Evolutionary conservation across 2,797 vertebrate species (phyloP).

Genomic region (Platyrinchus mystaceus): DNA sequence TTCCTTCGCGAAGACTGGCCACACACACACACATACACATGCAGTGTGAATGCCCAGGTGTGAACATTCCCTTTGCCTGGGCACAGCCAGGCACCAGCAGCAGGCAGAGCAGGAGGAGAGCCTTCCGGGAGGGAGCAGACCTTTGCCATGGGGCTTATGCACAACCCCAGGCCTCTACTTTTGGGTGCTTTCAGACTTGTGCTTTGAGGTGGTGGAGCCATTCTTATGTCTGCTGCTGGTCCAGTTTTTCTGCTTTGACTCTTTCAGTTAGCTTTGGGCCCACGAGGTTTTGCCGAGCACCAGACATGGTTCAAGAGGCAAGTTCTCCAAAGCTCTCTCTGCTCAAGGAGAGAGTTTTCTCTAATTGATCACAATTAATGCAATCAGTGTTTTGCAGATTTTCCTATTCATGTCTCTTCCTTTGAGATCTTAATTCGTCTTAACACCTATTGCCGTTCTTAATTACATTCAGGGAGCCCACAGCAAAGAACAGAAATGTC

Average conservation of each 20-base stretch:
- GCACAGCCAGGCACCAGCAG: not conserved
- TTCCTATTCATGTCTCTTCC: not conserved
- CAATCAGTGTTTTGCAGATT: constrained; percentile 4
- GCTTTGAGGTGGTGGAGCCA: not conserved
- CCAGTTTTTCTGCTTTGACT: not conserved
- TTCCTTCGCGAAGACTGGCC: too few relatives aligned
- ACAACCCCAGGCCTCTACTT: not conserved
- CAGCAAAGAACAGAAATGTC: not conserved
- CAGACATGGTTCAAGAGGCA: not conserved
- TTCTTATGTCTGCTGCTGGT: not conserved
- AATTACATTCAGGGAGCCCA: constrained; percentile 20
- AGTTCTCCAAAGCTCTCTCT: not conserved
- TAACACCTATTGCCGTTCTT: constrained; percentile 7
- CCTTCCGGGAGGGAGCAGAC: not conserved
- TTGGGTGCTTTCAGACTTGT: rapidly evolving
- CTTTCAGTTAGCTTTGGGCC: not conserved
- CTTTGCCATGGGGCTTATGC: not conserved
- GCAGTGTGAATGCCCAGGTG: not conserved
- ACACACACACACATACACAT: rapidly evolving
- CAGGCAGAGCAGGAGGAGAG: not conserved
- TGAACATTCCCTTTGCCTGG: not conserved
- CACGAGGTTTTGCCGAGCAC: not conserved
- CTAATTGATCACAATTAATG: not conserved
- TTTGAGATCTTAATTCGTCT: constrained; percentile 19
- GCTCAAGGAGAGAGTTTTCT: not conserved